phyloP scores from a whole-genome alignment of 2,113 vertebrate genomes.

The Tyrannus savana region DNA sequence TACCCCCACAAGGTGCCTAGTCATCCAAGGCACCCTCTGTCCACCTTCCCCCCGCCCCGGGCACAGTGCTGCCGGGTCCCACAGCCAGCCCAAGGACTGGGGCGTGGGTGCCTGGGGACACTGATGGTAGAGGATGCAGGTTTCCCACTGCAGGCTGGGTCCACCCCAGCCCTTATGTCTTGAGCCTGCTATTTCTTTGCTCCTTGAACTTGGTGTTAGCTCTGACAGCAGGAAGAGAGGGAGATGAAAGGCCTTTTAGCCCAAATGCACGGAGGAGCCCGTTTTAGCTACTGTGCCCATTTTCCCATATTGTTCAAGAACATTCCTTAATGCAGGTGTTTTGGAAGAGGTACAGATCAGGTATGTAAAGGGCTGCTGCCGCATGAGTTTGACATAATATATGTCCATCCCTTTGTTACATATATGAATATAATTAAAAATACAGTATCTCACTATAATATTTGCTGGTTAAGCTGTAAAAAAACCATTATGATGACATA shows the following conservation, averaged over 20 bases:
- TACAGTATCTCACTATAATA: not conserved
- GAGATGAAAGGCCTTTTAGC: not conserved
- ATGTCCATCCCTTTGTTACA: not conserved
- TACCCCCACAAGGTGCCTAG: not conserved
- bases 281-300: not conserved
- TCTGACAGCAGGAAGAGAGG: not conserved
- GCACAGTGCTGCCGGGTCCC: rapidly evolving
- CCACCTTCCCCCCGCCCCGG: rapidly evolving
- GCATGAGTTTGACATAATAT: not conserved
- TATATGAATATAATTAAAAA: not conserved
- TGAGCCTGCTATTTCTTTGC: not conserved
- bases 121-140: not conserved
- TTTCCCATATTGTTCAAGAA: not conserved
- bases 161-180: not conserved
- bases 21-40: not conserved
- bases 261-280: not conserved
- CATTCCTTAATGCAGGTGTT: not conserved
- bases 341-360: not conserved
- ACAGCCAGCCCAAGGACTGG: rapidly evolving
- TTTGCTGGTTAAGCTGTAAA: not conserved
- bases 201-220: not conserved
- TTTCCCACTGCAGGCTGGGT: not conserved
- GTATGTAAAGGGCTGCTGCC: not conserved
- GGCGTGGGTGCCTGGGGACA: not conserved
- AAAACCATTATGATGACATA: not conserved